Evolutionary conservation across 2,888 invertebrate genomes (phyloP), one percentile per base, ranked within the genome.

Genomic region (Dasysyrphus tricinctus): DNA sequence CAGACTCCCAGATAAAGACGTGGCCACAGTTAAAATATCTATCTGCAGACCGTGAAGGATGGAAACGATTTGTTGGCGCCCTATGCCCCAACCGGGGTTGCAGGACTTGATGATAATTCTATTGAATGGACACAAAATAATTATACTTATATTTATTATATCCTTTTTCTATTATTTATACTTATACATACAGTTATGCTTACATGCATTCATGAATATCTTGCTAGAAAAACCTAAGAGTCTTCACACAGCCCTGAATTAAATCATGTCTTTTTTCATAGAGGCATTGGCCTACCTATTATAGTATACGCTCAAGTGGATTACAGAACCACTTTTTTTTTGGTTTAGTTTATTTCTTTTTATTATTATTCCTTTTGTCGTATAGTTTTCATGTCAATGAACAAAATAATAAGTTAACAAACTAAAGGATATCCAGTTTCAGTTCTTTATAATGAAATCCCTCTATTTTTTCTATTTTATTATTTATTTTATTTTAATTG

Each of bases 401-500:
- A 67, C 49, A 67, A 34, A 19, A 34, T 8, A 65, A 34, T 12
- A 19, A 44, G 19, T 29, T 19, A 67, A 34, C 49, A 19, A 32
- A 34, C 19, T n/a, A 34, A 49, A 67, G 49, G 49, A 34, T 67
- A 67, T 67, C 67, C 7, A 44, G n/a, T 67, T 49, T 67, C 67
- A 19, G 19, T 44, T 11, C 24, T 24, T 7, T 37, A 3, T 19
- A 67, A 49, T 34, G 19, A 19, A 67, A 34, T 16, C 47, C 6
- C n/a, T 44, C 14, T 14, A 34, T 34, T 49, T 14, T 19, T 80
- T 59, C 69, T 59, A 11, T 57, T 54, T 80, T 76, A 39, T 65
- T 76, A 84, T 75, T 76, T 83, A 83, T 83, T 75, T 77, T 78
- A 37, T 65, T 73, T 84, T 80, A 84, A 84, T 80, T 84, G 80